Evolutionary conservation across 2,888 invertebrate species (phyloP), one percentile per base, ranked within the genome.

Genomic region (Pinctada fucata): DNA sequence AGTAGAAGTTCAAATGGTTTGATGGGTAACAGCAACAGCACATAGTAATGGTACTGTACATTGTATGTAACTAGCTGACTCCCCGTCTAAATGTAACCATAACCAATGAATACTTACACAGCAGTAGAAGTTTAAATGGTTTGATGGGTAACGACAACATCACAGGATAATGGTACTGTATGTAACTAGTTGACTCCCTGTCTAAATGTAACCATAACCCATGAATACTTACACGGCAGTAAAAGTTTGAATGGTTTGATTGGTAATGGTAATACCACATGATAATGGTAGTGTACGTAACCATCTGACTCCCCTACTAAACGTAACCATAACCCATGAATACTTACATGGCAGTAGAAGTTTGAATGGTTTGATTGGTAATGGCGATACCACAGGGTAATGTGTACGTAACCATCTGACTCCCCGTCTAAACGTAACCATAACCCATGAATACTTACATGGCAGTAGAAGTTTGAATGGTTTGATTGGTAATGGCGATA

Each of bases 351-450:
- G 90, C 48, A 89, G 79, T 1, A 88, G 79, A 3, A 91, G 84
- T 79, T 88, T 90, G 83, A 97, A 96, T 0, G 97, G 96, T 90
- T 95, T 95, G 87, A 98, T 95, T 2, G 96, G 94, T 88, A 95
- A 94, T 49, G 96, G 95, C 0, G 95, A 94, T 16, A 96, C 95
- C 2, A 97, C 93, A 0, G 97, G 95, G 16, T 95, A 94, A 93
- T 97, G 72, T 94, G 95, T 0, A 95, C 94, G 83, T 94, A 95
- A 71, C 95, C 95, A 92, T 96, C 96, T 48, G 94, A 94, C 87
- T 96, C 96, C 0, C 95, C 95, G 77, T 95, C 95, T 81, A 97
- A 94, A 90, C 95, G 94, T n/a, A n/a, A n/a, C n/a, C n/a, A n/a
- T n/a, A n/a, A n/a, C n/a, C n/a, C n/a, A n/a, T n/a, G n/a, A n/a